Conservation (phyloP, 2,113 vertebrate species). For the Seriola quinqueradiata region DNA sequence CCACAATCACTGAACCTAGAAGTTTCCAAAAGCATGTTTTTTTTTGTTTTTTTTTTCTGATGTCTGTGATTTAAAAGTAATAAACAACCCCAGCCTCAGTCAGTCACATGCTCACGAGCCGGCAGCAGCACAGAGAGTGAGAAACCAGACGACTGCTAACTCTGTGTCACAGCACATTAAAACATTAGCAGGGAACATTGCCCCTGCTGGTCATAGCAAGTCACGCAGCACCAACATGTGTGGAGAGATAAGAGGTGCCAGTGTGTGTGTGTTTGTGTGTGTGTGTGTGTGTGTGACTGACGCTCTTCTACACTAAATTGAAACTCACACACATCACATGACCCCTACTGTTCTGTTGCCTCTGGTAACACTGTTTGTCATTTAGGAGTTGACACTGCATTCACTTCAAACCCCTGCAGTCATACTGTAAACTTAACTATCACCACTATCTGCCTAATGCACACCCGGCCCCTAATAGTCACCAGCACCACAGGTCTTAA, state of each 20-base stretch:
- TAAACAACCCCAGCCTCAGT: neutral
- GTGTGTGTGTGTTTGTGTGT: neutral
- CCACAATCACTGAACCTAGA: constrained; percentile 1
- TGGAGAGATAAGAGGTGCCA: neutral
- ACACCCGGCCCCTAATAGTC: too few relatives aligned
- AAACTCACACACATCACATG: too few relatives aligned
- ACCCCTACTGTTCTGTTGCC: too few relatives aligned
- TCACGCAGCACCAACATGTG: neutral
- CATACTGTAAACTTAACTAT: too few relatives aligned
- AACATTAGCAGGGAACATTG: constrained; percentile 26
- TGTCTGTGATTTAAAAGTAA: constrained; percentile 14
- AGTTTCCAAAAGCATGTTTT: neutral
- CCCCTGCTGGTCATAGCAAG: neutral
- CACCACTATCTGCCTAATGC: too few relatives aligned
- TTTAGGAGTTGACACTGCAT: too few relatives aligned
- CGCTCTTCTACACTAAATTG: too few relatives aligned
- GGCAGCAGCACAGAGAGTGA: constrained; percentile 14
- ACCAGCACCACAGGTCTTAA: too few relatives aligned
- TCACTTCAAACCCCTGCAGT: too few relatives aligned
- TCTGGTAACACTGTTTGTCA: too few relatives aligned
- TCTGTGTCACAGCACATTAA: constrained; percentile 48
- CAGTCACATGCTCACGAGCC: constrained; percentile 18
- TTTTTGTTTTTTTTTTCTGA: neutral
- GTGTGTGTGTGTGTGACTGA: too few relatives aligned
- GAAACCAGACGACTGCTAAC: constrained; percentile 8